These are phyloP conservation scores for Microcebus jonahi DNA, from an alignment of 2,113 vertebrate species.

Conservation along the genomic window DNA sequence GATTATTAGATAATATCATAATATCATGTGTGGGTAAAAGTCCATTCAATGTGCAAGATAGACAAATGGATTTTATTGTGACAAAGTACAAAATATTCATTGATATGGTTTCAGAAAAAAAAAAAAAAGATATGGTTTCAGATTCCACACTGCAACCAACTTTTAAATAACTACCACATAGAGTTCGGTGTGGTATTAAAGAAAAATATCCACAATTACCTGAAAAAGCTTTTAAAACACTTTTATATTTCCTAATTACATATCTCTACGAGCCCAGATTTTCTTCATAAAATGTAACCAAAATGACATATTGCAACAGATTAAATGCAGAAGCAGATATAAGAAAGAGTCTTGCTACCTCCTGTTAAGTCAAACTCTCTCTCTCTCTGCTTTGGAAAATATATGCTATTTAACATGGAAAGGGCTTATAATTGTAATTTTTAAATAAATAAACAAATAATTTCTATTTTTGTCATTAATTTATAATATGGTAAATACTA, in stretches of 20 bases:
- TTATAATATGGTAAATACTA: not conserved
- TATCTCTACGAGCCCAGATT: not conserved
- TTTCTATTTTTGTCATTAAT: slow-evolving; percentile 13
- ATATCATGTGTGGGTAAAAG: not conserved
- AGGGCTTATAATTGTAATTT: not conserved
- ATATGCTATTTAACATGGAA: not conserved
- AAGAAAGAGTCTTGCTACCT: not conserved
- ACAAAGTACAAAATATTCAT: not conserved
- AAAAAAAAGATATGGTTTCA: not conserved
- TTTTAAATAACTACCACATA: not conserved
- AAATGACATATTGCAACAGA: not conserved
- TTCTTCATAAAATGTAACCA: slow-evolving; percentile 1
- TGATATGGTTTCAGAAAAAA: not conserved
- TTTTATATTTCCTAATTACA: not conserved
- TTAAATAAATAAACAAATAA: not conserved
- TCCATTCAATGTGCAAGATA: not conserved
- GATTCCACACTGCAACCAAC: not conserved
- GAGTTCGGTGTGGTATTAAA: not conserved
- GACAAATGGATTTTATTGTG: not conserved
- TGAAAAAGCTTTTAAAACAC: slow-evolving; percentile 36
- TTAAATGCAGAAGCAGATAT: not conserved
- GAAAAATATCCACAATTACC: not conserved
- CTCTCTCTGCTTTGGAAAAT: slow-evolving; percentile 1
- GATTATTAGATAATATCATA: not conserved
- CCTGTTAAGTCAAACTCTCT: not conserved